Conservation (phyloP, 2,888 invertebrate genomes). For the Hypercompe scribonia region DNA sequence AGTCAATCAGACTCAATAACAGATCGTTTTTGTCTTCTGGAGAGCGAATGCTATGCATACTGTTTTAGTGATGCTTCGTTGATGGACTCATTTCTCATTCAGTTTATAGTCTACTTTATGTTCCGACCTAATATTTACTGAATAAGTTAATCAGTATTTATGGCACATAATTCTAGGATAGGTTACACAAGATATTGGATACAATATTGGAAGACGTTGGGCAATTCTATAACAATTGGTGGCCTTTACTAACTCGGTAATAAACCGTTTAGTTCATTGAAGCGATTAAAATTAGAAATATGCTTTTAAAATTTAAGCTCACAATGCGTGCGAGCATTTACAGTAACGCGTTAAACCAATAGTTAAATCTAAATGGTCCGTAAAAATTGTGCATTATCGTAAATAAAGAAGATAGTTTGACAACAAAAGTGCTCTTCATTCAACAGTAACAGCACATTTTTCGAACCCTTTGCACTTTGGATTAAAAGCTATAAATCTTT, state of each 20-base stretch:
- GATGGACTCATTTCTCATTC: neutral
- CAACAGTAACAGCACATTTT: conserved; percentile 63
- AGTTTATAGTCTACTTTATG: neutral
- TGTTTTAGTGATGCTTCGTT: neutral
- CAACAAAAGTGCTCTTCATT: conserved; percentile 62
- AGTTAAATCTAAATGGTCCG: conserved; percentile 70
- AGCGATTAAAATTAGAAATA: conserved; percentile 10
- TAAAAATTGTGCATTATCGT: conserved; percentile 77
- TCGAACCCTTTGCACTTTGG: conserved; percentile 62
- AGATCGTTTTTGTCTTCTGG: neutral
- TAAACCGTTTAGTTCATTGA: conserved; percentile 10
- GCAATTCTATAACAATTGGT: neutral
- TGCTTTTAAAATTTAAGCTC: conserved; percentile 12
- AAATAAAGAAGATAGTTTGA: conserved; percentile 68
- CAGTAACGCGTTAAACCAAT: conserved; percentile 59
- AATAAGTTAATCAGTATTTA: conserved; percentile 18
- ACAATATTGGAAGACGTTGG: conserved; percentile 1
- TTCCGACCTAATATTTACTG: conserved; percentile 5
- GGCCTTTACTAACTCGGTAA: neutral
- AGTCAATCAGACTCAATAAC: too few relatives aligned
- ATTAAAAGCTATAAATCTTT: conserved; percentile 68
- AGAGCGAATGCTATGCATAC: neutral
- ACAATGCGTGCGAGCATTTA: conserved; percentile 36
- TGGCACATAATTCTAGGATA: conserved; percentile 15
- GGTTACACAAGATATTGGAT: neutral